Evolutionary conservation across 2,113 vertebrate species (phyloP).

Genomic region (Isurus oxyrinchus): DNA sequence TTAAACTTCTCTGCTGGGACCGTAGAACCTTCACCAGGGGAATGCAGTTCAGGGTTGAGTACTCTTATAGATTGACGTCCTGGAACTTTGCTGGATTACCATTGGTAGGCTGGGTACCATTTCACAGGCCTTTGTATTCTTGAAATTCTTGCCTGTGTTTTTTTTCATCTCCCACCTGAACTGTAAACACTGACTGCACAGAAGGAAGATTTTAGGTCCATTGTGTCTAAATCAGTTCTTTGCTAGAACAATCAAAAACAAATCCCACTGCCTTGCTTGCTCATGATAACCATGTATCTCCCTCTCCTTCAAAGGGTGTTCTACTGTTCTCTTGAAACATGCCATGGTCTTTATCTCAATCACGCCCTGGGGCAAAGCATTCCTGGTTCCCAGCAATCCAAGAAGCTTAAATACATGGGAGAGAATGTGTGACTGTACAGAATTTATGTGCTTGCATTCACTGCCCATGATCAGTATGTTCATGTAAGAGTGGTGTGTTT

Average conservation of each 20-base stretch:
- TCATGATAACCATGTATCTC: background rate
- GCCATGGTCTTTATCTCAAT: background rate
- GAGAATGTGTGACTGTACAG: background rate
- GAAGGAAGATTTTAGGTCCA: background rate
- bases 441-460: too few species aligned
- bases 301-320: background rate
- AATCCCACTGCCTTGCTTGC: background rate
- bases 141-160: background rate
- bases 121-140: background rate
- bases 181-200: background rate
- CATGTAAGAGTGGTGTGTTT: too few species aligned
- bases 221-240: background rate
- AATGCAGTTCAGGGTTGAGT: background rate
- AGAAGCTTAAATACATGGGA: background rate
- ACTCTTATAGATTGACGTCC: background rate
- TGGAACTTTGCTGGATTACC: background rate
- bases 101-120: background rate
- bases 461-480: too few species aligned
- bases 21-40: background rate
- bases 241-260: background rate
- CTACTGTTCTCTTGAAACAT: background rate
- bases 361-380: background rate
- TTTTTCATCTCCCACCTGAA: background rate
- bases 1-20: background rate
- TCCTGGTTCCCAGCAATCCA: background rate